Evolutionary conservation across 2,113 vertebrate genomes (phyloP).

Genomic region (Clarias magur): DNA sequence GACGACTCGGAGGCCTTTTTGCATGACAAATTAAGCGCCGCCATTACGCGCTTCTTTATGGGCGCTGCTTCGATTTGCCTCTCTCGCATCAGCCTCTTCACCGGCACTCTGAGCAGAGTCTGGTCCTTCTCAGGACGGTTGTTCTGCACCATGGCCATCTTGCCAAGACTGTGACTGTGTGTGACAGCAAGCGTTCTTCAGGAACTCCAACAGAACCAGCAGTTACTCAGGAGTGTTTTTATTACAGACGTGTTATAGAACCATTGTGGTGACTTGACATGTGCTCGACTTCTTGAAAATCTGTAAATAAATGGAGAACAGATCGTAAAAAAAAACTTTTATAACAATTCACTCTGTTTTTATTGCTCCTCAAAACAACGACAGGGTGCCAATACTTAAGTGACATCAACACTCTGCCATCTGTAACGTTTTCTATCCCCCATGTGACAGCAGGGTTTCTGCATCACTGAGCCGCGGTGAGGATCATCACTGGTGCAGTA

Average conservation of each 20-base stretch:
- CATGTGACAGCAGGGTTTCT: neutral
- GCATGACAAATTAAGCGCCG: constrained; percentile 69
- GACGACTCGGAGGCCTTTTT: constrained; percentile 40
- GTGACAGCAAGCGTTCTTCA: constrained; percentile 22
- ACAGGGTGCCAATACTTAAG: neutral
- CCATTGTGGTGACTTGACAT: constrained; percentile 22
- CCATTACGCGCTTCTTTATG: constrained; percentile 77
- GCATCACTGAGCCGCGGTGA: neutral
- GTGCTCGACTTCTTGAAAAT: constrained; percentile 1
- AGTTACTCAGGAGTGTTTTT: constrained; percentile 19
- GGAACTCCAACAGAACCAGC: constrained; percentile 8
- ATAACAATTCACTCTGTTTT: neutral
- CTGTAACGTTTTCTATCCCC: neutral
- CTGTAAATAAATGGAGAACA: constrained; percentile 17
- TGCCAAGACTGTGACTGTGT: constrained; percentile 26
- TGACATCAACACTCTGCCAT: neutral
- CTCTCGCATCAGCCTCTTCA: constrained; percentile 69
- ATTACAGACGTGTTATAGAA: constrained; percentile 10
- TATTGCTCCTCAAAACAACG: neutral
- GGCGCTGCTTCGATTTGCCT: constrained; percentile 75
- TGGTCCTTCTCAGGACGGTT: constrained; percentile 57
- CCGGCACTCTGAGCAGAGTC: constrained; percentile 37
- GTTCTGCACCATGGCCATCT: constrained; percentile 74
- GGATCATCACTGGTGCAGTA: neutral
- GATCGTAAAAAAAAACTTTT: neutral